Base-by-base conservation (phyloP, 2,113 vertebrate species). In the Theristicus caerulescens region DNA sequence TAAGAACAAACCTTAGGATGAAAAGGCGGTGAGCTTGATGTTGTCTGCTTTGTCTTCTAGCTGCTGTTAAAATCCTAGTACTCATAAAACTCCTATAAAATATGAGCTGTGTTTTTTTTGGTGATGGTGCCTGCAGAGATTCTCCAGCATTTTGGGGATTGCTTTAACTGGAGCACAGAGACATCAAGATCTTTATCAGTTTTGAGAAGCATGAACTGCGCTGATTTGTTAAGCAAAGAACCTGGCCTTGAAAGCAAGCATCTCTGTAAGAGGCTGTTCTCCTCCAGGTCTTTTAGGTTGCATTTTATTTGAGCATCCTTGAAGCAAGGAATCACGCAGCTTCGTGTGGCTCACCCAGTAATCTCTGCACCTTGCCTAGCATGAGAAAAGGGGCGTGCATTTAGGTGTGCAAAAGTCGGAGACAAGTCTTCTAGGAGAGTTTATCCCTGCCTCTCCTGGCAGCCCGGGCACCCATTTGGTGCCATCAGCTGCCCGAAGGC, bases 141-240 rank as follows among this genome's bases (percentile, higher is more conserved):
- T 87, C 70, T 86, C 40, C 40, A 55, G 47, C 0, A 0, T 16
- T 90, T 88, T 64, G 13, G 46, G 81, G 88, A 26, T 82, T 86
- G 78, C 88, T 94, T 4, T 84, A 76, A 62, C 54, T 91, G 67
- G 74, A 67, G 58, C 9, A 18, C 11, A n/a, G 88, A 87, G 34
- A 62, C 18, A 16, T 86, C 89, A 73, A 94, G 78, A 87, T 94
- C 46, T 80, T 79, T 89, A 77, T 95, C 74, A 44, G 7, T 89
- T 88, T 89, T 81, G 73, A 85, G 89, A 87, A 85, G 58, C 83
- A 76, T 86, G 59, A 87, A 51, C 70, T 82, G 34, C 2, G 2
- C 49, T 87, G 46, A 91, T 96, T 96, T 92, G 86, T 94, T 96
- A 95, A 93, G 78, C 91, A 93, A 96, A 97, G 83, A 97, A 89